Evolutionary conservation across 64 coral and sea anemone species (phyloP).

Genomic region (Trachythela sp.): DNA sequence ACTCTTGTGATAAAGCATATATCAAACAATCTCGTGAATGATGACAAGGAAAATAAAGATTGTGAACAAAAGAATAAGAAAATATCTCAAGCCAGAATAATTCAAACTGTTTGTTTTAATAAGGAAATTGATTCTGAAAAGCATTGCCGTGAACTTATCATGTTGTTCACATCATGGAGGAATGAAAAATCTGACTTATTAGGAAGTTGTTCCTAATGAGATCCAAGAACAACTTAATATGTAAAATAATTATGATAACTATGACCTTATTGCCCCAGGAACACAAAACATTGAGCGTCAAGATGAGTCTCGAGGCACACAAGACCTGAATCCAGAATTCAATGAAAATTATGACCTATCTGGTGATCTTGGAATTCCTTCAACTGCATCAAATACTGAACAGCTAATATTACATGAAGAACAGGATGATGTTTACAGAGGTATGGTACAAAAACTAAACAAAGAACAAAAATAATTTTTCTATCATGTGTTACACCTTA

Average conservation of each 20-base stretch:
- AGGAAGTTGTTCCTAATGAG: neutral
- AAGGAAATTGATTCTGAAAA: neutral
- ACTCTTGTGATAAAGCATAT: neutral
- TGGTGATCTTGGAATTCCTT: too few relatives aligned
- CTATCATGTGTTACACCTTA: too few relatives aligned
- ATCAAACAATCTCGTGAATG: neutral
- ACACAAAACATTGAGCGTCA: neutral
- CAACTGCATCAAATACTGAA: too few relatives aligned
- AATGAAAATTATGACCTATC: too few relatives aligned
- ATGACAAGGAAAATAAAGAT: neutral
- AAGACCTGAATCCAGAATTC: neutral
- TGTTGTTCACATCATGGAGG: neutral
- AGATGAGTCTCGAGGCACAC: neutral
- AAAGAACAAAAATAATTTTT: too few relatives aligned
- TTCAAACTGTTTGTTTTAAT: neutral
- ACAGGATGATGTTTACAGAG: too few relatives aligned
- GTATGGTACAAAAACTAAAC: too few relatives aligned
- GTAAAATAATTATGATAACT: neutral
- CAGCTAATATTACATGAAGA: too few relatives aligned
- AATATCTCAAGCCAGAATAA: neutral
- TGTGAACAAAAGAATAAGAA: neutral
- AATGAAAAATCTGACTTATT: neutral
- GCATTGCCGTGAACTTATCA: too few relatives aligned
- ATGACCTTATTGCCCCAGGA: neutral
- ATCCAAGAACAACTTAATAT: neutral